Evolutionary conservation across 2,113 vertebrate genomes (phyloP).

Genomic region (Thalassoma bifasciatum): DNA sequence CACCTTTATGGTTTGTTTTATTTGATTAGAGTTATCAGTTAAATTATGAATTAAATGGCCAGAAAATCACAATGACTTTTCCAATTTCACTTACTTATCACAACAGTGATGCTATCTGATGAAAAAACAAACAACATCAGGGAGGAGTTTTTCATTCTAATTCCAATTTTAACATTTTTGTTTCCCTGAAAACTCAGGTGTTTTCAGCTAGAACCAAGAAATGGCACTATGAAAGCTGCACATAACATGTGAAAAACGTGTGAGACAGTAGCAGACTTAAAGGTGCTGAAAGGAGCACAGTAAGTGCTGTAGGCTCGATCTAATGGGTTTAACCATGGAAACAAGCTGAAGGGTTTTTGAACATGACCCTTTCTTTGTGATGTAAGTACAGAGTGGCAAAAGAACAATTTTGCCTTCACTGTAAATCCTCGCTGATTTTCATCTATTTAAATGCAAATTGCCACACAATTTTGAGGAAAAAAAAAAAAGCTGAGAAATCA

Average conservation of each 20-base stretch:
- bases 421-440: slow-evolving; percentile 43
- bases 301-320: slow-evolving; percentile 11
- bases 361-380: slow-evolving; percentile 38
- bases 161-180: slow-evolving; percentile 4
- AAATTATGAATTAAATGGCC: not conserved
- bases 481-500: slow-evolving; percentile 35
- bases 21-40: not conserved
- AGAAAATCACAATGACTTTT: not conserved
- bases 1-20: not conserved
- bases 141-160: not conserved
- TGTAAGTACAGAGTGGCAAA: slow-evolving; percentile 16
- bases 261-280: slow-evolving; percentile 5
- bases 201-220: not conserved
- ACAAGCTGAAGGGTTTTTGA: slow-evolving; percentile 8
- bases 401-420: slow-evolving; percentile 32
- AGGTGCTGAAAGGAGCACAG: not conserved
- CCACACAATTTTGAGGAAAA: slow-evolving; percentile 32
- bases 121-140: not conserved
- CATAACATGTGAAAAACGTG: not conserved
- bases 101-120: not conserved
- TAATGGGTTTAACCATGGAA: slow-evolving; percentile 28
- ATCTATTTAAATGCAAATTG: slow-evolving; percentile 68
- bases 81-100: slow-evolving; percentile 2
- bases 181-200: not conserved
- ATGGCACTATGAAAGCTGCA: not conserved